A percentile compares a stretch with the other conserved stretches of the same genome.
These are phyloP conservation scores for Metacarcinus magister DNA, from an alignment of 2,888 invertebrate species.

Conservation along the genomic window DNA sequence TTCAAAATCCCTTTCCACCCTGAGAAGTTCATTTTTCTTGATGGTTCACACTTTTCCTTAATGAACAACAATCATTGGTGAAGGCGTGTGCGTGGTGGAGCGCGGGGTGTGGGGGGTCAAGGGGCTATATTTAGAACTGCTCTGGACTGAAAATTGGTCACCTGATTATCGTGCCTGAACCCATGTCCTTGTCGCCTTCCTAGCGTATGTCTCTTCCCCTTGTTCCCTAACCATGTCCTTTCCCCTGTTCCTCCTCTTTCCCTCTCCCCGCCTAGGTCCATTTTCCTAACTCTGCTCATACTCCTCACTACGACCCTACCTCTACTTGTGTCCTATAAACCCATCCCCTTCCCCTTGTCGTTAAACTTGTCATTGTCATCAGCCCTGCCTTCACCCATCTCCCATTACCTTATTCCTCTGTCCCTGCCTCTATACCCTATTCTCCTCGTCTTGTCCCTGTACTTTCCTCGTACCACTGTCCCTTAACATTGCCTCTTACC, in stretches of 20 bases:
- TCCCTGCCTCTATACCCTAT: neutral
- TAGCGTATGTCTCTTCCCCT: neutral
- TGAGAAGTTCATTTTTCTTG: neutral
- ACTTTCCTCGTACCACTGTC: neutral
- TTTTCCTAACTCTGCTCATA: neutral
- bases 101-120: too few species aligned
- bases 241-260: neutral
- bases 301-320: neutral
- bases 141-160: too few species aligned
- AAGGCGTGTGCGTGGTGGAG: neutral
- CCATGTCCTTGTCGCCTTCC: neutral
- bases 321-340: neutral
- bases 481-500: too few species aligned
- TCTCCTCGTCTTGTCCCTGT: neutral
- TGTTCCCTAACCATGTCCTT: neutral
- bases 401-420: neutral
- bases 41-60: conserved; percentile 1
- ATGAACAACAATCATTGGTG: neutral
- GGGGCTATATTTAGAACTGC: neutral
- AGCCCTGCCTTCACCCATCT: neutral
- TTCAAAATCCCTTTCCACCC: too few species aligned
- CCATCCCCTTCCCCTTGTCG: too few species aligned
- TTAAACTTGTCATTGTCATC: neutral
- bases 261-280: neutral
- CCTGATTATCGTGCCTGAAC: neutral